Conservation (phyloP, 2,797 vertebrate species). For the Sebastes matsubarae region DNA sequence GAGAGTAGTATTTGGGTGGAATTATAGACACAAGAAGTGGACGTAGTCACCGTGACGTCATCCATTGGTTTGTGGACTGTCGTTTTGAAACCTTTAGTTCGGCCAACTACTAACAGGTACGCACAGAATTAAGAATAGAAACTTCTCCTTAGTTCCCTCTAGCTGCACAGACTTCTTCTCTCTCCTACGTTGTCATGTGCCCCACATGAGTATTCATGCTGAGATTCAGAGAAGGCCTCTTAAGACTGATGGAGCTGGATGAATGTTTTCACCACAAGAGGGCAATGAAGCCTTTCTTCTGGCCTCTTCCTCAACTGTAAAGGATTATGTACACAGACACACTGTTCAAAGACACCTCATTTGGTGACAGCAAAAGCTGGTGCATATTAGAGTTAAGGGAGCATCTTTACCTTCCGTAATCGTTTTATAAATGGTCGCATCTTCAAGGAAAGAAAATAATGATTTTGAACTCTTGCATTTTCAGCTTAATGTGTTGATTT, state of each 20-base stretch:
- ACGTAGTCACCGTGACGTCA: too few species aligned
- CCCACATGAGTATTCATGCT: neutral
- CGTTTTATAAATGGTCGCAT: conserved; percentile 8
- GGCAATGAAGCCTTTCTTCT: conserved; percentile 86
- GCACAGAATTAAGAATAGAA: neutral
- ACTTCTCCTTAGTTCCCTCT: neutral
- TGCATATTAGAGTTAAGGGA: conserved; percentile 41
- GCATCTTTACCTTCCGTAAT: conserved; percentile 27
- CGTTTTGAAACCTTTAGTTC: fast-evolving
- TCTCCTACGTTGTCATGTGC: neutral
- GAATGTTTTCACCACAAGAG: conserved; percentile 80
- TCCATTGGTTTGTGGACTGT: too few species aligned
- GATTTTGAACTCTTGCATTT: conserved; percentile 2
- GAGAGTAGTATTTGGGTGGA: too few species aligned
- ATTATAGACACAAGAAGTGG: too few species aligned
- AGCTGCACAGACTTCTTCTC: neutral
- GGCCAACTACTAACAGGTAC: conserved; percentile 75
- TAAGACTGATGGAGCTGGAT: neutral
- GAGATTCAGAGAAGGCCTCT: neutral
- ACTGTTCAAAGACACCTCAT: conserved; percentile 41
- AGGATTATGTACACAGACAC: neutral
- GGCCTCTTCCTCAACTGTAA: conserved; percentile 28
- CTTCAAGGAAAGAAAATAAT: conserved; percentile 15
- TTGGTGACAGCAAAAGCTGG: conserved; percentile 40
- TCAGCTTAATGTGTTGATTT: conserved; percentile 26